phyloP scores from a whole-genome alignment of 2,797 vertebrate genomes.

The Ctenosaura bakeri region DNA sequence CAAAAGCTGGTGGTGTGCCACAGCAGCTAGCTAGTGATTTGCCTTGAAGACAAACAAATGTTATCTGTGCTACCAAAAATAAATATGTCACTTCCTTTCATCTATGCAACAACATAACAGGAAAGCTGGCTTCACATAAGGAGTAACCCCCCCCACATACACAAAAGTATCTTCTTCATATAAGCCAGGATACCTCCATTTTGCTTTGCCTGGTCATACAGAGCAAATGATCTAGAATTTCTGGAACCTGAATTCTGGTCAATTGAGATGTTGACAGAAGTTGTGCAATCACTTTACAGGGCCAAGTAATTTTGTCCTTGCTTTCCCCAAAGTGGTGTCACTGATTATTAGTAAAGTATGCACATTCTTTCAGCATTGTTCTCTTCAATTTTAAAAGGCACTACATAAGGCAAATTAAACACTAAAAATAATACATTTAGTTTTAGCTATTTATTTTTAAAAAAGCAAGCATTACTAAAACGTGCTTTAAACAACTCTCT shows the following conservation, averaged over 20 bases:
- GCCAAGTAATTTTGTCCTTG: too few species aligned
- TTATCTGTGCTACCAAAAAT: not conserved
- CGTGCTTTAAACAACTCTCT: not conserved
- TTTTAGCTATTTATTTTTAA: not conserved
- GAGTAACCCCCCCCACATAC: not conserved
- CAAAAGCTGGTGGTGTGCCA: not conserved
- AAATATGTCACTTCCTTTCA: not conserved
- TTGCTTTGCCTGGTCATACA: not conserved
- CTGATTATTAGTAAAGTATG: not conserved
- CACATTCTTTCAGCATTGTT: not conserved
- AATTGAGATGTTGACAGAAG: not conserved
- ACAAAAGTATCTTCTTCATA: not conserved
- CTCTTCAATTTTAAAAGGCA: not conserved
- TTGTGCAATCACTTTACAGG: not conserved
- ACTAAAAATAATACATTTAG: not conserved
- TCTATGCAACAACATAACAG: not conserved
- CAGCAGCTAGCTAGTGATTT: not conserved
- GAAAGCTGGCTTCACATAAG: not conserved
- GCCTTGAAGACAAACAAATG: not conserved
- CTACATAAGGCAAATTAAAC: not conserved
- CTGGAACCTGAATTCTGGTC: not conserved
- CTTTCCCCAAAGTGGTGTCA: not conserved
- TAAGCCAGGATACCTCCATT: not conserved
- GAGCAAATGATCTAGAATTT: too few species aligned
- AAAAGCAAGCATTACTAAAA: not conserved